These are phyloP conservation scores for Phenganax stokvisi DNA, from an alignment of 92 coral and sea anemone genomes.

Conservation along the genomic window DNA sequence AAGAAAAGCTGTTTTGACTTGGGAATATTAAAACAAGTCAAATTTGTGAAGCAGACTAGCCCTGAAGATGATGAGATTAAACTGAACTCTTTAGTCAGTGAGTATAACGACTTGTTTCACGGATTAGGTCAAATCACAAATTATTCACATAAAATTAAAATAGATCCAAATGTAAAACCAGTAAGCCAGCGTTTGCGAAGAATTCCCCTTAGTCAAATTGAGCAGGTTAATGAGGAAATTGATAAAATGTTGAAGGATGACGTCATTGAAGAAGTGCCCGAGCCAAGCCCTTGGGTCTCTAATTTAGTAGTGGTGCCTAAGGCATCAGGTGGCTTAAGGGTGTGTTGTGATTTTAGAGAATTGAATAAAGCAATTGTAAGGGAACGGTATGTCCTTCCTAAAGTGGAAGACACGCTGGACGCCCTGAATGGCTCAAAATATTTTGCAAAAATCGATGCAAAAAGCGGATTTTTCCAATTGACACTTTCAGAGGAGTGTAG, in stretches of 20 bases:
- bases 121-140: conserved; percentile 38
- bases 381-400: no score
- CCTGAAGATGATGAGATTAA: conserved; percentile 16
- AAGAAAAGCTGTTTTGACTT: conserved; percentile 46
- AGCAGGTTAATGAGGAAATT: conserved; percentile 17
- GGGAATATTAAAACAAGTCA: conserved; percentile 24
- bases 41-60: conserved; percentile 2
- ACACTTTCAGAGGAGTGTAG: no score
- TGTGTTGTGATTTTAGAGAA: no score
- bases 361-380: no score
- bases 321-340: no score
- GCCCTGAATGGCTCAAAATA: no score
- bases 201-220: conserved; percentile 43
- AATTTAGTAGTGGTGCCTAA: no score
- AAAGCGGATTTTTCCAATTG: no score
- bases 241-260: conserved; percentile 21
- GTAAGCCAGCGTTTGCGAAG: conserved; percentile 39
- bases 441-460: no score
- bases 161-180: conserved; percentile 37
- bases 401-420: no score
- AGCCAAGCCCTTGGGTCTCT: no score
- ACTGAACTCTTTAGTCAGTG: conserved; percentile 34
- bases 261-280: conserved; percentile 14
- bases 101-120: conserved; percentile 34
- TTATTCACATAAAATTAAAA: conserved; percentile 21